Evolutionary conservation across 1,140 invertebrate genomes (phyloP), one percentile per base, ranked within the genome.

Genomic region (Zaprionus davidi): DNA sequence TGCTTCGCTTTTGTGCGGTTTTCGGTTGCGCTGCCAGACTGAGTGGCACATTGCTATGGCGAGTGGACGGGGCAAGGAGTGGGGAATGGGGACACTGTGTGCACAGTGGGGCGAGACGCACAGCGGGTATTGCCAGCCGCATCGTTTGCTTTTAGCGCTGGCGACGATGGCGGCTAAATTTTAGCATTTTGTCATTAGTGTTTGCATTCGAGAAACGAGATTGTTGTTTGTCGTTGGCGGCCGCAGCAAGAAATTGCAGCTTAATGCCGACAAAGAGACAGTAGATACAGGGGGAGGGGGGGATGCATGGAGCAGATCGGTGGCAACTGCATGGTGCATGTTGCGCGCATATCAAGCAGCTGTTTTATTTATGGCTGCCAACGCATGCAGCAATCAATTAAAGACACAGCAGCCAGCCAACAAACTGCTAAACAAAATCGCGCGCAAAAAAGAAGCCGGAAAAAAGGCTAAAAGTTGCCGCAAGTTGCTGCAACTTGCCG

Each of bases 181-280:
- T 85, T 79, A 79, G 79, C 76, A 90, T 90, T 90, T 90, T 90
- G 85, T 90, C 85, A 90, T 90, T 90, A 90, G 85, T 87, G 85
- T 85, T 88, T 77, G 85, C 81, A 84, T 79, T 88, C 58, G 63
- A 76, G 73, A 55, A 84, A 79, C 75, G 69, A 81, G 84, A 90
- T 90, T 90, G 85, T 81, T 88, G 84, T 84, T 90, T 88, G 85
- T 71, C 78, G 85, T 69, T 81, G 81, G 75, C 59, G 81, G 85
- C 63, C 31, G 49, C 36, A 65, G 53, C 59, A 69, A 69, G 74
- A 77, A 71, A 64, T 76, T 56, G 79, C 76, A 77, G 80, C 83
- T 77, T 76, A 76, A 84, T 77, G 72, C 58, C 53, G 58, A 22
- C 24, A 28, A 49, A 67, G 31, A 9, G 31, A 11, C 31, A 36